These are phyloP conservation scores for Thermophis baileyi DNA, from an alignment of 2,113 vertebrate genomes.

Conservation along the genomic window DNA sequence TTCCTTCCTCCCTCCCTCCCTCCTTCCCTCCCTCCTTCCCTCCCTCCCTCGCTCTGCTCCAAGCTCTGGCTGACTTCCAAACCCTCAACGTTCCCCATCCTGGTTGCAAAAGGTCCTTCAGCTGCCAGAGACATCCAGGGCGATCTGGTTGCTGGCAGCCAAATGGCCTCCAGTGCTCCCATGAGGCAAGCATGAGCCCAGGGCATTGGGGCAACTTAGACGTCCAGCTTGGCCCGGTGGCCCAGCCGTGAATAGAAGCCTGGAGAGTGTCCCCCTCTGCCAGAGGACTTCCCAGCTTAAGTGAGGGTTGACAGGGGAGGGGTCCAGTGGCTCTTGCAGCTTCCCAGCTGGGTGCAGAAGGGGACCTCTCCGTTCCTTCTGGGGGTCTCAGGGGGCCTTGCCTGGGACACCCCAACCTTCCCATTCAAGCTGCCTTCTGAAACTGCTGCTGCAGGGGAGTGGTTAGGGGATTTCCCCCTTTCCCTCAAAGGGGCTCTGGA, in stretches of 20 bases:
- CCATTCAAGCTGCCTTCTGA: background rate
- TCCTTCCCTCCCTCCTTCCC: no score
- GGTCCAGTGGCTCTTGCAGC: background rate
- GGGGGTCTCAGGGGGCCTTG: background rate
- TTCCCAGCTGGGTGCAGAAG: background rate
- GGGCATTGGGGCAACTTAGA: background rate
- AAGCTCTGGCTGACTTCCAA: rapidly evolving
- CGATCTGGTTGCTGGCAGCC: background rate
- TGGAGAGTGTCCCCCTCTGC: background rate
- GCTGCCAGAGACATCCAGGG: background rate
- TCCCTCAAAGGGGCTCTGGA: no score
- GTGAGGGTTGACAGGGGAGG: background rate
- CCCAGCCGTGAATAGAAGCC: background rate
- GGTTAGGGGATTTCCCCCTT: background rate
- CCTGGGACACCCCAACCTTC: background rate
- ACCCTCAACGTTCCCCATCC: background rate
- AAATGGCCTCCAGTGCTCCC: background rate
- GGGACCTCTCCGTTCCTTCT: background rate
- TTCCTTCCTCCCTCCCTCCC: no score
- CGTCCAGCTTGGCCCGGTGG: background rate
- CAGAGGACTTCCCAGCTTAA: background rate
- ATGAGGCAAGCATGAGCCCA: background rate
- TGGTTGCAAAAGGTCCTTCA: rapidly evolving
- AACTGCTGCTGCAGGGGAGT: background rate
- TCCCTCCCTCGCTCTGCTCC: background rate